Evolutionary conservation across 2,888 invertebrate genomes (phyloP).

Genomic region (Lordiphosa andalusiaca): DNA sequence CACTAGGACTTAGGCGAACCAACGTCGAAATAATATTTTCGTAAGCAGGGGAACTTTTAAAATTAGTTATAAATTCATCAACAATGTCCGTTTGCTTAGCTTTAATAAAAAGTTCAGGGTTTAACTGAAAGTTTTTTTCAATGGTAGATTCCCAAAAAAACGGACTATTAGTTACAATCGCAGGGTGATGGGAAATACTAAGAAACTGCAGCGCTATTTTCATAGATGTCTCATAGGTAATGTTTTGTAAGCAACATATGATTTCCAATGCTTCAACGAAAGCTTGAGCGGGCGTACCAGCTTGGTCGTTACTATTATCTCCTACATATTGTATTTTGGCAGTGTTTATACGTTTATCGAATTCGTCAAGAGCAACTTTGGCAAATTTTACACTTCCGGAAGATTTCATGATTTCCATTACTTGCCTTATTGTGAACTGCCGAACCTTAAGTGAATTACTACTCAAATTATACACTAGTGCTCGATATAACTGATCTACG

Average conservation of each 20-base stretch:
- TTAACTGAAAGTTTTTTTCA: slow-evolving; percentile 75
- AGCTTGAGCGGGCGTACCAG: slow-evolving; percentile 61
- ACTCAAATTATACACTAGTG: slow-evolving; percentile 86
- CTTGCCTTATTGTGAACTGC: slow-evolving; percentile 83
- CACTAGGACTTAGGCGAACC: slow-evolving; percentile 84
- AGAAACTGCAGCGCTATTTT: slow-evolving; percentile 85
- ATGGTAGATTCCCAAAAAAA: slow-evolving; percentile 87
- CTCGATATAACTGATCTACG: slow-evolving; percentile 85
- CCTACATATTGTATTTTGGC: slow-evolving; percentile 81
- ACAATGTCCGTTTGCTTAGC: slow-evolving; percentile 83
- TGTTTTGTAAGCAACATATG: slow-evolving; percentile 67
- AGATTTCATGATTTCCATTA: slow-evolving; percentile 83
- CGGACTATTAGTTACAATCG: slow-evolving; percentile 82
- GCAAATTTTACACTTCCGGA: slow-evolving; percentile 84
- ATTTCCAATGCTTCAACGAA: slow-evolving; percentile 74
- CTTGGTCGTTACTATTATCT: slow-evolving; percentile 59
- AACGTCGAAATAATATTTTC: slow-evolving; percentile 88
- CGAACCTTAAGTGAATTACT: slow-evolving; percentile 84
- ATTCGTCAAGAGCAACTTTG: slow-evolving; percentile 84
- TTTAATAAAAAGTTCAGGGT: slow-evolving; percentile 82
- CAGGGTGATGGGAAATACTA: slow-evolving; percentile 88
- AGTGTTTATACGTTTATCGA: slow-evolving; percentile 85
- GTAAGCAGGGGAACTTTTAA: slow-evolving; percentile 81
- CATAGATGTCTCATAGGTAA: slow-evolving; percentile 81
- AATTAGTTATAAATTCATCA: slow-evolving; percentile 84